These are phyloP conservation scores for Erythrolamprus reginae DNA, from an alignment of 2,113 vertebrate species.

Conservation along the genomic window DNA sequence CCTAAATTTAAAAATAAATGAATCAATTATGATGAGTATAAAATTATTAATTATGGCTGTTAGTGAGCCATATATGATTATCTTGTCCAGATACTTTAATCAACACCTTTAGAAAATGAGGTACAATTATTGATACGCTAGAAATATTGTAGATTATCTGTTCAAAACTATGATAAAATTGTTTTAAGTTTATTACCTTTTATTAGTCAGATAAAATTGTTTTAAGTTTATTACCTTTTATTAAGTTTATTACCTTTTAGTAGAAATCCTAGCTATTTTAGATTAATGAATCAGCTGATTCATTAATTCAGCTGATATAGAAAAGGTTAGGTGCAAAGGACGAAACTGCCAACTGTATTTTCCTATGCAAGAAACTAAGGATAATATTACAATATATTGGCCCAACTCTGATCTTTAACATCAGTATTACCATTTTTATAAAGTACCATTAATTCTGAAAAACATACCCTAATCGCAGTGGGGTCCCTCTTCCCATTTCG, in stretches of 20 bases:
- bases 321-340: background rate
- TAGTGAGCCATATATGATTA: background rate
- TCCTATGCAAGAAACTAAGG: accelerated
- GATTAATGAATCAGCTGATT: background rate
- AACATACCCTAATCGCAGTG: conserved; percentile 88
- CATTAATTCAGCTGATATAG: background rate
- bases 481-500: conserved; percentile 80
- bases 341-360: background rate
- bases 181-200: background rate
- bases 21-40: background rate
- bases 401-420: background rate
- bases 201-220: background rate
- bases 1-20: background rate
- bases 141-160: background rate
- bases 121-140: background rate
- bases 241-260: too few species aligned
- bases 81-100: background rate
- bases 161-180: background rate
- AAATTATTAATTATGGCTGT: background rate
- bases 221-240: background rate
- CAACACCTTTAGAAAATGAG: background rate
- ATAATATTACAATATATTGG: background rate
- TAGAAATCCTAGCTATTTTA: too few species aligned
- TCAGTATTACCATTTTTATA: background rate
- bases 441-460: accelerated